Percentiles rank a stretch among this genome's conserved stretches.
These are phyloP conservation scores for Laticauda colubrina DNA, from an alignment of 2,113 vertebrate species.

Conservation along the genomic window DNA sequence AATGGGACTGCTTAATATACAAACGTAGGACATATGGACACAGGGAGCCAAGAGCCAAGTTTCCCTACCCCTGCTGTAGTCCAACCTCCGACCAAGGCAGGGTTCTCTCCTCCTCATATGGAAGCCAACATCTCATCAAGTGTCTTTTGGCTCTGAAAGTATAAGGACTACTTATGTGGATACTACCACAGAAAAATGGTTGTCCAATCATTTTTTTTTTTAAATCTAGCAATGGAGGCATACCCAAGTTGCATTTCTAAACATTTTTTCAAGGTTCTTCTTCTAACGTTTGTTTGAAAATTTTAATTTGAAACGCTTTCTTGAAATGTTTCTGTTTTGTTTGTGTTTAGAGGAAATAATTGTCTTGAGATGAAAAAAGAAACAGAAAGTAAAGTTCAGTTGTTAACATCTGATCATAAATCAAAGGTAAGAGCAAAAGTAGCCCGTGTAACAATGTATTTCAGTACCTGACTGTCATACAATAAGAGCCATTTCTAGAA, in stretches of 20 bases:
- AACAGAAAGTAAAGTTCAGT: conserved; percentile 95
- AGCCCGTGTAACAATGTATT: conserved; percentile 32
- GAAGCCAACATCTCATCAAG: no score
- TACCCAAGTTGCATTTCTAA: conserved; percentile 33
- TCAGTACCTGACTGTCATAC: not conserved
- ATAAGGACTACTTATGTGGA: not conserved
- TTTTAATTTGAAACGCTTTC: conserved; percentile 63
- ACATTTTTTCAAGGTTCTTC: conserved; percentile 40
- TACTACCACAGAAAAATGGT: not conserved
- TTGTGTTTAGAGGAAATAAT: conserved; percentile 87
- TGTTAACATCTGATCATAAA: conserved; percentile 89
- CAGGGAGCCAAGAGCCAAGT: no score
- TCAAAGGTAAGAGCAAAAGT: conserved; percentile 83
- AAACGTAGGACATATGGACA: no score
- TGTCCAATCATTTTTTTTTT: not conserved
- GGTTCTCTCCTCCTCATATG: not conserved
- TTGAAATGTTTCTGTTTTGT: conserved; percentile 51
- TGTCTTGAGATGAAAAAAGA: conserved; percentile 98
- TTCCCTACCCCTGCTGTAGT: no score
- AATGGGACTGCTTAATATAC: no score
- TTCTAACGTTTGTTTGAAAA: conserved; percentile 64
- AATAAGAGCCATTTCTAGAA: conserved; percentile 44
- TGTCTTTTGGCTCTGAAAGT: no score
- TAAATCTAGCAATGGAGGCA: not conserved
- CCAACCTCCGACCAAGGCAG: not conserved